These are phyloP conservation scores for Drosophila greeni DNA, from an alignment of 2,888 invertebrate species.

Conservation along the genomic window DNA sequence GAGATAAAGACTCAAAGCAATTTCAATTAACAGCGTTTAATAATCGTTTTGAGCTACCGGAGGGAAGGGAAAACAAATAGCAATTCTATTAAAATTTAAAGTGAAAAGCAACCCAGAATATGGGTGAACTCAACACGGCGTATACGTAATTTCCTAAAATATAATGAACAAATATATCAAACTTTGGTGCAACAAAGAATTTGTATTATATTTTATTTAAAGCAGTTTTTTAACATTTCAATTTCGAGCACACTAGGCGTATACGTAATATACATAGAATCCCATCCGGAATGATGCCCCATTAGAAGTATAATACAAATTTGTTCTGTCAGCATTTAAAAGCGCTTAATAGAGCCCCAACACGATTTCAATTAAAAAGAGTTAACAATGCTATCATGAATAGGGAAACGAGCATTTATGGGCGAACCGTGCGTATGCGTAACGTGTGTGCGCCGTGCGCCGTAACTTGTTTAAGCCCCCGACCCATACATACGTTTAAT, in stretches of 20 bases:
- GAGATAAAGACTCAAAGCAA: conserved; percentile 15
- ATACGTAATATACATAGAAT: conserved; percentile 8
- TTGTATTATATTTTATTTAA: background rate
- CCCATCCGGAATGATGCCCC: background rate
- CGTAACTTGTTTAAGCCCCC: conserved; percentile 30
- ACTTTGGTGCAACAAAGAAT: background rate
- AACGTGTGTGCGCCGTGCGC: conserved; percentile 31
- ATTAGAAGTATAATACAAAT: background rate
- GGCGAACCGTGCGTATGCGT: conserved; percentile 59
- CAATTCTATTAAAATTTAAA: background rate
- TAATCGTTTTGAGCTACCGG: background rate
- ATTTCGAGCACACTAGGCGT: conserved; percentile 1
- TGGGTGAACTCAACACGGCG: background rate
- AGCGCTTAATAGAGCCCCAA: conserved; percentile 2
- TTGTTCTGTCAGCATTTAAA: background rate
- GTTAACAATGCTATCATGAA: conserved; percentile 29
- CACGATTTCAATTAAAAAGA: conserved; percentile 37
- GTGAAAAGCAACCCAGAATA: background rate
- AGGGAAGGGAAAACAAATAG: background rate
- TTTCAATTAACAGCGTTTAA: conserved; percentile 8
- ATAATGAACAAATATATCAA: background rate
- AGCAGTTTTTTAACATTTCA: no score
- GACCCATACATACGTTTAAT: conserved; percentile 24
- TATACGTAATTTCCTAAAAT: background rate
- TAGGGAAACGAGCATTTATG: conserved; percentile 21